Evolutionary conservation across 2,113 vertebrate species (phyloP), one percentile per base, ranked within the genome.

Genomic region (Coptodon rendalli): DNA sequence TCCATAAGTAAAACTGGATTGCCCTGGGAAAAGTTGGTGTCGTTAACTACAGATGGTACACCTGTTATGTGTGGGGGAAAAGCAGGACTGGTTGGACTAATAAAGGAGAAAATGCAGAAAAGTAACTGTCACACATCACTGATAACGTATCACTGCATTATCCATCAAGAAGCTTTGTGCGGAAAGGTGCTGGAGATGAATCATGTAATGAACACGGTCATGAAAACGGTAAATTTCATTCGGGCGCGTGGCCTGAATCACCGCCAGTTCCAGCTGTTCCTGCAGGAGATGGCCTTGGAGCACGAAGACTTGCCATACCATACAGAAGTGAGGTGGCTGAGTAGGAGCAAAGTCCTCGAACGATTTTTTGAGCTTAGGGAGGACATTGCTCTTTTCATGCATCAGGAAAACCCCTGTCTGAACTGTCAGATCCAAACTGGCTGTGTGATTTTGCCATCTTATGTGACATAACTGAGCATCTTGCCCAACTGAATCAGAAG

Each of bases 241-340:
- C 0, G 0, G 54, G 54, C 6, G 0, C 4, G 0, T 27, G 12
- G 54, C 54, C 22, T 7, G 54, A 56, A 56, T 56, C 54, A 56
- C 22, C 34, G 2, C 34, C 22, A 56, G 22, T 56, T 56, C 22
- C 54, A 56, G 54, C 54, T 56, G 54, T 56, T 56, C 54, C 12
- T 56, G 54, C 12, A 27, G 22, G 54, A 56, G 6, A 56, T 56
- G 54, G 54, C 0, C 12, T 56, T 27, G 54, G 54, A 0, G 12
- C 54, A 56, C 0, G 4, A 54, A 54, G 52, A 54, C 9, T 9
- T 54, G 52, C 9, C 9, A 54, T 54, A 54, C 52, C n/a, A 54
- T 54, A 54, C 54, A 57, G 54, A 17, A 9, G 57, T 31, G 57
- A 61, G 14, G 57, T 6, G 57, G 57, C 27, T 61, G 27, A 31